Conservation (phyloP, 37 sponge, comb jelly and placozoan genomes). For the Eunapius fragilis region DNA sequence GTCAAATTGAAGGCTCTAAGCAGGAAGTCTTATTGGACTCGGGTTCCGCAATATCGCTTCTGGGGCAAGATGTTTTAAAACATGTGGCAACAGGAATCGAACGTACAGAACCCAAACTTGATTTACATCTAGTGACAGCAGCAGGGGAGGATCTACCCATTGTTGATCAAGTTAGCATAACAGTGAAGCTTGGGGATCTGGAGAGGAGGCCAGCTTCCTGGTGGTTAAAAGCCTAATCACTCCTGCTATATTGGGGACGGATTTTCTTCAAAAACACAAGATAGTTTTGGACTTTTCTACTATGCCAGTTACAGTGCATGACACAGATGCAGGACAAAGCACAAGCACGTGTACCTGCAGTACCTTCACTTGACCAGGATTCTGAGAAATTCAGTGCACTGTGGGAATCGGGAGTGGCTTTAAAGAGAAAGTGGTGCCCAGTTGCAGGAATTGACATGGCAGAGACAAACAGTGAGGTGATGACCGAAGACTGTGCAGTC, state of each 20-base stretch:
- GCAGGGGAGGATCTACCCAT: slow-evolving; percentile 46
- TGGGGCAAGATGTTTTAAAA: slow-evolving; percentile 2
- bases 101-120: background rate
- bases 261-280: slow-evolving; percentile 46
- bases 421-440: slow-evolving; percentile 39
- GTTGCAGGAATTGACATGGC: slow-evolving; percentile 11
- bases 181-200: slow-evolving; percentile 39
- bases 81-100: background rate
- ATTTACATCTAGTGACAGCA: slow-evolving; percentile 53
- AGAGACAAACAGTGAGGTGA: background rate
- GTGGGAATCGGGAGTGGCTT: slow-evolving; percentile 16
- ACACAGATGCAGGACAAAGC: background rate
- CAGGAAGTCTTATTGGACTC: slow-evolving; percentile 43
- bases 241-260: slow-evolving; percentile 36
- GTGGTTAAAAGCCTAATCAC: slow-evolving; percentile 61
- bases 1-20: slow-evolving; percentile 6
- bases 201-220: slow-evolving; percentile 11
- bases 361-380: background rate
- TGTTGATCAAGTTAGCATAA: slow-evolving; percentile 20
- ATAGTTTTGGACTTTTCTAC: slow-evolving; percentile 45
- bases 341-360: background rate
- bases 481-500: slow-evolving; percentile 49
- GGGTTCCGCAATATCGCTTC: slow-evolving; percentile 38
- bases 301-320: background rate
- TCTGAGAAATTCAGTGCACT: background rate